A percentile compares a stretch with the other conserved stretches of the same genome.
These are phyloP conservation scores for Dipus sagitta DNA, from an alignment of 2,797 vertebrate genomes.

Conservation along the genomic window DNA sequence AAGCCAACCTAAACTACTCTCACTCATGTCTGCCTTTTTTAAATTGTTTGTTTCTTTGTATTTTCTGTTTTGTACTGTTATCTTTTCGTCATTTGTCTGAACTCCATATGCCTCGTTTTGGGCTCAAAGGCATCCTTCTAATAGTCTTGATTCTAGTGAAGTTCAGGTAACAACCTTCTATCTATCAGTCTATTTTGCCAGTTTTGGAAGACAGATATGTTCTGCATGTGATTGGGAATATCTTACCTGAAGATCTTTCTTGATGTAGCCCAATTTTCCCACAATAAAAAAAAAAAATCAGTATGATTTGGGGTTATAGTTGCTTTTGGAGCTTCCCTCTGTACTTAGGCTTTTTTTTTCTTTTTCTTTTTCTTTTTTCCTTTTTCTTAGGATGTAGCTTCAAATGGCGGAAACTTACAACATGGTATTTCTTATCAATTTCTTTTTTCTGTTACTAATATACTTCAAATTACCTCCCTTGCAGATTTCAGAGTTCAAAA, in stretches of 20 bases:
- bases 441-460: not conserved
- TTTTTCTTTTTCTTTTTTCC: not conserved
- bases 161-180: not conserved
- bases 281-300: not conserved
- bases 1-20: not conserved
- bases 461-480: not conserved
- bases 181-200: not conserved
- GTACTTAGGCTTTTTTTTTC: not conserved
- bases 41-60: no score
- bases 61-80: constrained; percentile 26
- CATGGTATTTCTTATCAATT: not conserved
- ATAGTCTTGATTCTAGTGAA: not conserved
- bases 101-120: not conserved
- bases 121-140: constrained; percentile 4
- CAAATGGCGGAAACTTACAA: not conserved
- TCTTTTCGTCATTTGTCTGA: not conserved
- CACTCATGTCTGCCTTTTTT: no score
- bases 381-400: not conserved
- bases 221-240: not conserved
- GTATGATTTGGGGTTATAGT: not conserved
- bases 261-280: not conserved
- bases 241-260: not conserved
- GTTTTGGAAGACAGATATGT: constrained; percentile 25
- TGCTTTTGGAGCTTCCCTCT: not conserved
- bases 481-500: constrained; percentile 17